Evolutionary conservation across 2,113 vertebrate species (phyloP).

Genomic region (Bothrops jararaca): DNA sequence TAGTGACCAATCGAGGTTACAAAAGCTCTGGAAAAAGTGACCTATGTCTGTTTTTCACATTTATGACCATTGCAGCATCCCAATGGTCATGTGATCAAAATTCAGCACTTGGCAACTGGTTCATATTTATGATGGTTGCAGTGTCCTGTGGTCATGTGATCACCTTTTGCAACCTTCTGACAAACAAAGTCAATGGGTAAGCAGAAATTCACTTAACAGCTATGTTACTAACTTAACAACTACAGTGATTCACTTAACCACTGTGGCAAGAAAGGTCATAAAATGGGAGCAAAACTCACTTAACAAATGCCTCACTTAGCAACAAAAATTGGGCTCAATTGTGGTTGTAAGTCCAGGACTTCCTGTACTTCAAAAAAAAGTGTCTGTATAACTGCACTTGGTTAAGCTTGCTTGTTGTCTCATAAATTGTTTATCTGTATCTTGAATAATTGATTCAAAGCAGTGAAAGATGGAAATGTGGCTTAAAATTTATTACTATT

Average conservation of each 20-base stretch:
- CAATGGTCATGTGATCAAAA: not conserved
- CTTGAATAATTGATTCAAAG: not conserved
- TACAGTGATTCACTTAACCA: not conserved
- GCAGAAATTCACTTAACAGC: not conserved
- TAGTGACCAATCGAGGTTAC: not conserved
- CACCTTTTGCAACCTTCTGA: not conserved
- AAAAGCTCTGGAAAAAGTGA: not conserved
- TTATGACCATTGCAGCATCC: not conserved
- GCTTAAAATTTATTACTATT: not conserved
- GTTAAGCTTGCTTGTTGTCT: not conserved
- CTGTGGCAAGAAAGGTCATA: not conserved
- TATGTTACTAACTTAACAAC: not conserved
- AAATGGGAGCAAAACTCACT: not conserved
- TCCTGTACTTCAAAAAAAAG: constrained; percentile 25
- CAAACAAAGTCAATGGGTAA: not conserved
- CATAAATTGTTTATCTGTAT: not conserved
- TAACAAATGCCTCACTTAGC: not conserved
- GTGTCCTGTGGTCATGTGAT: not conserved
- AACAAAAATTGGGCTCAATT: not conserved
- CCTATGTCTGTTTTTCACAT: not conserved
- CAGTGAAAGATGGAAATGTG: not conserved
- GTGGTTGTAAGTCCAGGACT: not conserved
- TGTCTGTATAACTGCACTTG: not conserved
- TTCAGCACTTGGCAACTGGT: not conserved
- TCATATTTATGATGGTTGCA: not conserved